phyloP scores from a whole-genome alignment of 2,113 vertebrate genomes.

The Zosterops borbonicus region DNA sequence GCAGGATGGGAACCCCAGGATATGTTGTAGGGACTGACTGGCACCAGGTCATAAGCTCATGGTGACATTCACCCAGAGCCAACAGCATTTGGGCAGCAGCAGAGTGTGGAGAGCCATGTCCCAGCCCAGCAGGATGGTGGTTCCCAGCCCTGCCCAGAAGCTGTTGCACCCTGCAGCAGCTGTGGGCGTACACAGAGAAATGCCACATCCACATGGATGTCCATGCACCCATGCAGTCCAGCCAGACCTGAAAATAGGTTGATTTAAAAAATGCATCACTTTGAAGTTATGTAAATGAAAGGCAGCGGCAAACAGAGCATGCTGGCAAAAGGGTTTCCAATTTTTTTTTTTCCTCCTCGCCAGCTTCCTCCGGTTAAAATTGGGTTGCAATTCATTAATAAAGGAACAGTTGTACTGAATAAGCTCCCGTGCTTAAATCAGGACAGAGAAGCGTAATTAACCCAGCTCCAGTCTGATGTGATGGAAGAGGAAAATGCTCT shows the following conservation, averaged over 20 bases:
- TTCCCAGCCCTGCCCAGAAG: background rate
- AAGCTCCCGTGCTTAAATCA: slow-evolving; percentile 64
- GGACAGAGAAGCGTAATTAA: slow-evolving; percentile 63
- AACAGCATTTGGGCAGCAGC: background rate
- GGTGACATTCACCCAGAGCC: fast-evolving
- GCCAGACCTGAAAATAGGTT: slow-evolving; percentile 23
- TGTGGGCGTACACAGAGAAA: background rate
- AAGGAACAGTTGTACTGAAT: slow-evolving; percentile 68
- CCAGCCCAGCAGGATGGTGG: background rate
- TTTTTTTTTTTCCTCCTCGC: slow-evolving; percentile 8
- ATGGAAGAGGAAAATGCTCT: slow-evolving; percentile 56
- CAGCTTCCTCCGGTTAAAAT: slow-evolving; percentile 57
- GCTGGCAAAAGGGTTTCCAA: slow-evolving; percentile 44
- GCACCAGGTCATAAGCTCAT: background rate
- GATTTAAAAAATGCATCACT: slow-evolving; percentile 51
- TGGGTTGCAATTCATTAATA: slow-evolving; percentile 69
- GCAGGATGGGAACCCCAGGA: fast-evolving
- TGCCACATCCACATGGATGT: background rate
- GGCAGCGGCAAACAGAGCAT: background rate
- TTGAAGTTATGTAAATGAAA: slow-evolving; percentile 63
- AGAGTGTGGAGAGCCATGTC: background rate
- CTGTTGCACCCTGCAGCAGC: background rate
- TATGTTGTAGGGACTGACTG: background rate
- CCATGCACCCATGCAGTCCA: background rate
- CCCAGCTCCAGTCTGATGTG: slow-evolving; percentile 54